Base-by-base conservation (phyloP, 2,888 invertebrate species). In the Barypeithes pellucidus region DNA sequence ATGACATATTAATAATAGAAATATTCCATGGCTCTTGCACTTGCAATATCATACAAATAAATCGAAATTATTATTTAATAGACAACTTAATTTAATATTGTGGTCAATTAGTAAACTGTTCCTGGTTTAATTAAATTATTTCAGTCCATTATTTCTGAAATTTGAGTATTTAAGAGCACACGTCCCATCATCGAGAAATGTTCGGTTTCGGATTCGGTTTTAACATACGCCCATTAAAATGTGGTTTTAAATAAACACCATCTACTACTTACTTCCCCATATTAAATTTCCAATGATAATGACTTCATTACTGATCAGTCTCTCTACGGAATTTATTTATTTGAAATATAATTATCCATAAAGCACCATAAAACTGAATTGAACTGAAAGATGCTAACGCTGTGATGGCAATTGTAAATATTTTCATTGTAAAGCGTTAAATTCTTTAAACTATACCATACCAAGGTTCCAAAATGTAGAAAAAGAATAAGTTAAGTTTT, bases 131-230 rank as follows among this genome's bases (percentile, higher is more conserved):
- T 66, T 54, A 22, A 66, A 52, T 66, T 66, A 66, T 66, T 65
- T 66, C 22, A 22, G 65, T 66, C 18, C 39, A 52, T 52, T 66
- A 66, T 52, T 54, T 66, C 54, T 63, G 63, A 63, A 63, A 63
- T 50, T 63, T 50, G 36, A 63, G 47, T 66, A 29, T 29, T 29
- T 52, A 41, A 54, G 36, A 50, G 65, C 36, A n/a, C 18, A 36
- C 65, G 52, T 52, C 41, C 54, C 39, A 66, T 66, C 54, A 41
- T 66, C 12, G 36, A 63, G 36, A 63, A 50, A 47, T 36, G 54
- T 66, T 22, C 39, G 24, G 41, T 66, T 54, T 66, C 39, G 18
- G 22, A 52, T 65, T 50, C 50, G 22, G 22, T 3, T 52, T 14
- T 57, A 16, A 57, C 33, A 57, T n/a, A 57, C 54, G 33, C 33